These are phyloP conservation scores for Biston betularia DNA, from an alignment of 2,888 invertebrate genomes.

Conservation along the genomic window DNA sequence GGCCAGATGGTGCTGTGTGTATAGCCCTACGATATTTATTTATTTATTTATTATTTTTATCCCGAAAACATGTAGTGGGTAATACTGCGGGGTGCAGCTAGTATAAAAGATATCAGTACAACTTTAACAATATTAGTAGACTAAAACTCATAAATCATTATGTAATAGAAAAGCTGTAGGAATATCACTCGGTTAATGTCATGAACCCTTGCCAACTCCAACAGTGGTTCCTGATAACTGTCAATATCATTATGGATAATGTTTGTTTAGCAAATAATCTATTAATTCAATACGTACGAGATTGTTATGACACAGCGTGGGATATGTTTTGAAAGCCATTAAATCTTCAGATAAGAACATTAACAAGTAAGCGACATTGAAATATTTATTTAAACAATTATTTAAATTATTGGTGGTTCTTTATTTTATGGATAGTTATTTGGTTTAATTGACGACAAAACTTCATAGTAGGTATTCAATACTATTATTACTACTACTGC, in stretches of 20 bases:
- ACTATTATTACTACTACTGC: too few relatives aligned
- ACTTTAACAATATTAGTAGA: too few relatives aligned
- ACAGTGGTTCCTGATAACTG: constrained; percentile 38
- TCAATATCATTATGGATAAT: constrained; percentile 39
- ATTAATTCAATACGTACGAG: constrained; percentile 37
- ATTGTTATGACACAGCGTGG: constrained; percentile 43
- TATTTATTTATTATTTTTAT: too few relatives aligned
- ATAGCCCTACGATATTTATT: too few relatives aligned
- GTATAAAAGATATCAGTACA: too few relatives aligned
- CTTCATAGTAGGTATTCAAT: too few relatives aligned
- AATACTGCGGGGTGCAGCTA: too few relatives aligned
- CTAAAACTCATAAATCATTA: neutral
- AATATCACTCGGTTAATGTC: constrained; percentile 23
- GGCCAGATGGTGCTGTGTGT: too few relatives aligned
- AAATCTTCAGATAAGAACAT: constrained; percentile 14
- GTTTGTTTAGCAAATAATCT: constrained; percentile 40
- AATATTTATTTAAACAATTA: neutral
- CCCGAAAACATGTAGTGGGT: too few relatives aligned
- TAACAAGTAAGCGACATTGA: neutral
- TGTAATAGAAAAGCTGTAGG: constrained; percentile 5
- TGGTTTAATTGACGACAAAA: neutral
- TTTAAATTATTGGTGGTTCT: too few relatives aligned
- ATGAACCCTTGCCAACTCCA: constrained; percentile 32
- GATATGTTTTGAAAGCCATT: constrained; percentile 40
- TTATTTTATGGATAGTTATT: too few relatives aligned